Percentiles rank a stretch among this genome's conserved stretches.
Conservation (phyloP, 2,113 vertebrate species). For the Sceloporus tristichus region DNA sequence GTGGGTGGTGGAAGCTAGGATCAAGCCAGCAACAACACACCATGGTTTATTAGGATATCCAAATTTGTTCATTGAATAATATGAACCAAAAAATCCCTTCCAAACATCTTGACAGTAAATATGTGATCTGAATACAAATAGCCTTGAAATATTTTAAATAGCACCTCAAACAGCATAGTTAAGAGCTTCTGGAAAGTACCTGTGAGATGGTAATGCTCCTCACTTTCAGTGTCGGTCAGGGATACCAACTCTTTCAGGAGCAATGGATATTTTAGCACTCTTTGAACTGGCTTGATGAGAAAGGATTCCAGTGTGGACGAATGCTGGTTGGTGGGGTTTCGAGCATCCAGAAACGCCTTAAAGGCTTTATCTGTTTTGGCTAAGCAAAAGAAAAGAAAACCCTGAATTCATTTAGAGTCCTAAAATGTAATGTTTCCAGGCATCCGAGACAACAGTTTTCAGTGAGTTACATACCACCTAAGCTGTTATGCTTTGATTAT, state of each 20-base stretch:
- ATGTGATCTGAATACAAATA: not conserved
- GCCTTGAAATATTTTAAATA: not conserved
- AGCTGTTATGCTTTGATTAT: not conserved
- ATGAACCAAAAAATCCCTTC: not conserved
- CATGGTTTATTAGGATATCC: not conserved
- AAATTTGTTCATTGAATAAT: not conserved
- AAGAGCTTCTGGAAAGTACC: constrained; percentile 75
- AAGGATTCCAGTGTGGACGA: constrained; percentile 96
- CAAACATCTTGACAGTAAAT: not conserved
- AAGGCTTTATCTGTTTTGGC: constrained; percentile 95
- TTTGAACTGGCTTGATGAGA: constrained; percentile 97
- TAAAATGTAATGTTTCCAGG: not conserved
- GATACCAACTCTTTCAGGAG: constrained; percentile 95
- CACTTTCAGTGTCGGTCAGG: constrained; percentile 92
- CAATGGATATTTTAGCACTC: constrained; percentile 96
- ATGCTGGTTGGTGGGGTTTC: constrained; percentile 96
- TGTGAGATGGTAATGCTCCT: constrained; percentile 96
- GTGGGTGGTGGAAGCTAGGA: too few species aligned
- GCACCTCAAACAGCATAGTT: constrained; percentile 27
- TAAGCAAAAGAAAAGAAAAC: constrained; percentile 53
- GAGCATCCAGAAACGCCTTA: constrained; percentile 92
- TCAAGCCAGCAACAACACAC: not conserved
- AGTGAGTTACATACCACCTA: too few species aligned
- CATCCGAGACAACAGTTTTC: too few species aligned
- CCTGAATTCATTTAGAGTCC: not conserved